phyloP scores from a whole-genome alignment of 1,140 invertebrate species.

The Philopotamus ludificatus region DNA sequence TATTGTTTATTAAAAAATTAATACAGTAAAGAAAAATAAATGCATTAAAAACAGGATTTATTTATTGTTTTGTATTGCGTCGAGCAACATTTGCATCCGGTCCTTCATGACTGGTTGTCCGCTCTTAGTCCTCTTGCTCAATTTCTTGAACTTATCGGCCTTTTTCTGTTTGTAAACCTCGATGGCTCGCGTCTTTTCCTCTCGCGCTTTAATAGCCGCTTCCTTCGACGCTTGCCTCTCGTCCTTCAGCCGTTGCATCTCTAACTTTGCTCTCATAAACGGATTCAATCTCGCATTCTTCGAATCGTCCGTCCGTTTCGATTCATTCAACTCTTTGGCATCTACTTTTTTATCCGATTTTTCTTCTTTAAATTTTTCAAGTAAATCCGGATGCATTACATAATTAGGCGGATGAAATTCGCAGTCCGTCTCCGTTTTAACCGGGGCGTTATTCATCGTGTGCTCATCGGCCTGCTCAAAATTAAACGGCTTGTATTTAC shows the following conservation, averaged over 20 bases:
- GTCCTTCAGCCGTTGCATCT: conserved; percentile 57
- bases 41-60: too few species aligned
- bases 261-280: conserved; percentile 57
- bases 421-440: conserved; percentile 37
- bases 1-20: too few species aligned
- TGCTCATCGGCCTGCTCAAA: conserved; percentile 42
- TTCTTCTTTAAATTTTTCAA: conserved; percentile 43
- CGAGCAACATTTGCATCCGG: conserved; percentile 69
- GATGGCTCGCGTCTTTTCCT: conserved; percentile 62
- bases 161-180: conserved; percentile 67
- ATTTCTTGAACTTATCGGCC: conserved; percentile 62
- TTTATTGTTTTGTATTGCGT: conserved; percentile 63
- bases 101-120: conserved; percentile 78
- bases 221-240: conserved; percentile 58
- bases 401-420: conserved; percentile 45
- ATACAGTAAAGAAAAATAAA: too few species aligned
- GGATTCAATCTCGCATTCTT: conserved; percentile 47
- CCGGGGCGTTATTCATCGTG: conserved; percentile 35
- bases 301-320: conserved; percentile 11
- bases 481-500: conserved; percentile 42
- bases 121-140: conserved; percentile 70
- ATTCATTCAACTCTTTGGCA: too few species aligned
- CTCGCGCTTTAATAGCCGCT: conserved; percentile 52
- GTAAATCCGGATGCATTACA: conserved; percentile 51
- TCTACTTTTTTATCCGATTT: conserved; percentile 22